Evolutionary conservation across 1,140 invertebrate genomes (phyloP), one percentile per base, ranked within the genome.

Genomic region (Micrasema longulum): DNA sequence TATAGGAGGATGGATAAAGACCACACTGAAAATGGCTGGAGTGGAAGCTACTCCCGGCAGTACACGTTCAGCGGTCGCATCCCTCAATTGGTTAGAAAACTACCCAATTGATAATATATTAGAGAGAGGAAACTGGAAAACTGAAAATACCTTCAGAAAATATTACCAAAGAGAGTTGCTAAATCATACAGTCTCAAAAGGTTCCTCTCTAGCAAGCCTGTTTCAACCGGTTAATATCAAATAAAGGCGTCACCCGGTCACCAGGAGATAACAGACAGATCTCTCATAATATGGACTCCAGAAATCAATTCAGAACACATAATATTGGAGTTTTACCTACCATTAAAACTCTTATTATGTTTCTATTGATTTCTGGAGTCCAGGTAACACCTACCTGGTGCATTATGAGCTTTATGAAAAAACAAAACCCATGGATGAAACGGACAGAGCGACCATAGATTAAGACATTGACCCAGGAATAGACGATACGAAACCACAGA

Each of bases 101-200:
- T 55, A 12, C 35, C 35, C 53, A 7, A 31, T 55, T 22, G 12
- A 55, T 22, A 55, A 31, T 18, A 55, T 31, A 4, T 23, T 31
- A 10, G 23, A 55, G 23, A 55, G 35, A 55, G 23, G 53, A 14
- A 55, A 55, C 23, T 55, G 22, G 23, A 31, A 55, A 23, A 55
- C n/a, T 31, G 35, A 31, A 12, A 55, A 26, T 10, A 55, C 35
- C 10, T 55, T 55, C 23, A 12, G n/a, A 9, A 55, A 14, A 16
- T 10, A 48, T 48, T 48, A 48, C 45, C 41, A 43, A 11, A 43
- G 11, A 43, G 41, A 43, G 14, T 3, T 43, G 3, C 41, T 11
- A 2, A 43, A 43, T 2, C 3, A 3, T 11, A 3, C 41, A 43
- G 12, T 16, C 12, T 2, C 41, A 43, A 31, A 31, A 4, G 26